Base-by-base conservation (phyloP, 2,888 invertebrate genomes). In the Hirtodrosophila duncani region DNA sequence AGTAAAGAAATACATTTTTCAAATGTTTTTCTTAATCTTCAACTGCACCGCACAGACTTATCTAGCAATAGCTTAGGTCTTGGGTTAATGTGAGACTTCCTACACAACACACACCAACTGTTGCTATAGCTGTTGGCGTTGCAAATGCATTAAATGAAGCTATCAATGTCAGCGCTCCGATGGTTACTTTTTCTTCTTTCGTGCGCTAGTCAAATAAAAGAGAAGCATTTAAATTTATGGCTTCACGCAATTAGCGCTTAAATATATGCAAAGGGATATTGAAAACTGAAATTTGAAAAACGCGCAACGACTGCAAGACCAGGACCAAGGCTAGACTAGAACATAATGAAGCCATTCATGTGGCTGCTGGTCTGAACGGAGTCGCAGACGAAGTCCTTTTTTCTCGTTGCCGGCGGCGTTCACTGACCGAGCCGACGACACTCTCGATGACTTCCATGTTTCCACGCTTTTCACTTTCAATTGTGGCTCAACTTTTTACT, bases 391-490 rank as follows among this genome's bases (percentile, higher is more conserved):
- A 9, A 38, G 26, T 56, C 55, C 39, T 46, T 42, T 24, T 44
- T n/a, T n/a, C n/a, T n/a, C n/a, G n/a, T n/a, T n/a, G 27, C 48
- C 49, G 50, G 18, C 48, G 49, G 46, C 69, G 31, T 44, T 50
- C 46, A 57, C 68, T 77, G 77, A 77, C 77, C 72, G 17, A 48
- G 18, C 57, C 43, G 48, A 58, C 69, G 67, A 71, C 74, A 77
- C 67, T 72, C 70, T 69, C 77, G 69, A 69, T 72, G 80, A 83
- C 75, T 77, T 78, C 64, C 72, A 75, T 67, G 79, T 81, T 82
- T 84, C 75, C 74, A 81, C 78, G 80, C 82, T 83, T 82, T 83
- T 83, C 82, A 83, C 82, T 83, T 82, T 83, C 80, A 79, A 82
- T 79, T 82, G 68, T 66, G 67, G 69, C 66, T 66, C 67, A 80